Evolutionary conservation across 2,888 invertebrate genomes (phyloP).

Genomic region (Rhabditoides inermis): DNA sequence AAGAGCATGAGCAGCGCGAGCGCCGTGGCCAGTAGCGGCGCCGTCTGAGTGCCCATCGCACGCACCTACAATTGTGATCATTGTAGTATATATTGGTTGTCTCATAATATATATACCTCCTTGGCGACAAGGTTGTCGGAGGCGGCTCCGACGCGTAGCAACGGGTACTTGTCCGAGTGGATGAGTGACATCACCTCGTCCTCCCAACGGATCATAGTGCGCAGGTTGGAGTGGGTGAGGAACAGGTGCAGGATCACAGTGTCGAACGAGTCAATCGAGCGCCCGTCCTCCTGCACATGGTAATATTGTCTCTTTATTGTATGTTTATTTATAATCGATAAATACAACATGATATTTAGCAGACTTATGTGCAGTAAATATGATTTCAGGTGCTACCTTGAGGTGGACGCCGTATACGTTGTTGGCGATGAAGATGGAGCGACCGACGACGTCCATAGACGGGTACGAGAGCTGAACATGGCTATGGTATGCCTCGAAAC

Average conservation of each 20-base stretch:
- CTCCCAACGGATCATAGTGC: slow-evolving; percentile 26
- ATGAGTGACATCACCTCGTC: slow-evolving; percentile 12
- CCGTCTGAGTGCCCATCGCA: slow-evolving; percentile 25
- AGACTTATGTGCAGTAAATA: too few relatives aligned
- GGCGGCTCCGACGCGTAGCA: slow-evolving; percentile 22
- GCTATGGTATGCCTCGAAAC: neutral
- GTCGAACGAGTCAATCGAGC: too few relatives aligned
- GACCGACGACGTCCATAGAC: slow-evolving; percentile 22
- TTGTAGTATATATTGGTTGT: neutral
- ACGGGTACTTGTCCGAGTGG: slow-evolving; percentile 20
- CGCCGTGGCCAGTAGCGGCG: slow-evolving; percentile 26
- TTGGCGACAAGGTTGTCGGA: slow-evolving; percentile 33
- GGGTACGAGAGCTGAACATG: slow-evolving; percentile 31
- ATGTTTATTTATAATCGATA: too few relatives aligned
- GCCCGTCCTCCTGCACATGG: too few relatives aligned
- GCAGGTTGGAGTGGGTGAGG: slow-evolving; percentile 17
- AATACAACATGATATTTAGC: too few relatives aligned
- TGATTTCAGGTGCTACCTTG: too few relatives aligned
- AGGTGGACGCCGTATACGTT: slow-evolving; percentile 27
- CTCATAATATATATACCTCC: slow-evolving; percentile 3
- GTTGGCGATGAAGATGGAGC: slow-evolving; percentile 26
- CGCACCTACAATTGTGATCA: slow-evolving; percentile 5
- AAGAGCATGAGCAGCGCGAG: slow-evolving; percentile 20
- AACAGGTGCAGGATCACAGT: slow-evolving; percentile 28
- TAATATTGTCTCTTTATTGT: too few relatives aligned